Evolutionary conservation across 2,888 invertebrate genomes (phyloP), one percentile per base, ranked within the genome.

Genomic region (Hyalella azteca): DNA sequence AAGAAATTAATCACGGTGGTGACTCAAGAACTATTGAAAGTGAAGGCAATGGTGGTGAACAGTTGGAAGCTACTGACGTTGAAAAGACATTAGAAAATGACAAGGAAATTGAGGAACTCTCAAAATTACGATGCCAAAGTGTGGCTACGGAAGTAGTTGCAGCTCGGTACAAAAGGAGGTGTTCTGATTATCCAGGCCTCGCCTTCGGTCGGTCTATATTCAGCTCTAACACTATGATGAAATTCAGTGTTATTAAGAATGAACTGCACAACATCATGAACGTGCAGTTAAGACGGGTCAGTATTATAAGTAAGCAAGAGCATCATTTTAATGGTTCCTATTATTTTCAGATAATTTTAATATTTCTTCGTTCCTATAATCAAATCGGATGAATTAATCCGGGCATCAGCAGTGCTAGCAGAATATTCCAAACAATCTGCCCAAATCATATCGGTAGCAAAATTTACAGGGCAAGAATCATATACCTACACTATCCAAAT

Each of bases 211-310:
- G 84, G 78, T 93, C 94, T 86, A 94, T 96, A 87, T 96, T 96
- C 90, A 96, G 95, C 87, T 96, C 97, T 80, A 97, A 96, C 88
- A 97, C 97, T 13, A 93, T 97, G 93, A 97, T 98, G 94, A 97
- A 97, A 90, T 97, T 97, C 89, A 95, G 94, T 88, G 93, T 98
- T 86, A 98, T 98, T 88, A 93, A 93, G 88, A 97, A 97, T 89
- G 98, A 98, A 90, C 91, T 98, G 88, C 96, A 97, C 91, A 98
- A 98, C 90, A 96, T 97, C 88, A 95, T 95, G 92, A 94, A 95
- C 89, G 95, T 95, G 88, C 96, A 97, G 89, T 91, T 98, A 86
- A 96, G 95, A 91, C 92, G 96, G 96, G 97, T 97, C 93, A 91
- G 93, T 92, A 86, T 87, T 86, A 73, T 54, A 26, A 54, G 5